These are phyloP conservation scores for Anthophora plumipes DNA, from an alignment of 2,888 invertebrate species.

Conservation along the genomic window DNA sequence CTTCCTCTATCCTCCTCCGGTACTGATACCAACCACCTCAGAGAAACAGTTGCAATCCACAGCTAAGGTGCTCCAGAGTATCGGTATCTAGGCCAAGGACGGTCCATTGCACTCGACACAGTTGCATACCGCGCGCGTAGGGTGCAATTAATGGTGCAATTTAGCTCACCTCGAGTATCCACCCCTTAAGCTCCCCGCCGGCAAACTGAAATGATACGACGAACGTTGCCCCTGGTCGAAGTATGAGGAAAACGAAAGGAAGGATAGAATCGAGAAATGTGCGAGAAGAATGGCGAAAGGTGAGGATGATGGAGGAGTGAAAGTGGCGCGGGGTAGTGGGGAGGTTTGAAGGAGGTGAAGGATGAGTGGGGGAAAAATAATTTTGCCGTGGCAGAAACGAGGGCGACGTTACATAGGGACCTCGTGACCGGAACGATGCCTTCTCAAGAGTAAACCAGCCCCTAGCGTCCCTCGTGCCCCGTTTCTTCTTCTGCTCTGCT, in stretches of 20 bases:
- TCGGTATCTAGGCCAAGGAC: constrained; percentile 75
- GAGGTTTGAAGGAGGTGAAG: no score
- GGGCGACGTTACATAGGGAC: constrained; percentile 54
- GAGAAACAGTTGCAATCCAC: constrained; percentile 14
- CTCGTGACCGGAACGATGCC: constrained; percentile 67
- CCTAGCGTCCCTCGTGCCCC: not conserved
- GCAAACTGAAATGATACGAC: constrained; percentile 48
- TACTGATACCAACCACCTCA: constrained; percentile 7
- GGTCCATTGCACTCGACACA: constrained; percentile 68
- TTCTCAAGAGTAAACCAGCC: constrained; percentile 62
- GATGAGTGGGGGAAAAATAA: constrained; percentile 45
- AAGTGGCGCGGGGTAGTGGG: constrained; percentile 10
- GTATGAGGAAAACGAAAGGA: constrained; percentile 3
- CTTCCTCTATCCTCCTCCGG: no score
- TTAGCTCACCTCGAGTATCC: constrained; percentile 65
- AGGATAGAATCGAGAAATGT: no score
- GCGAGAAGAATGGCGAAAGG: not conserved
- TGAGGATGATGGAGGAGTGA: not conserved
- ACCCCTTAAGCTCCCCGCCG: constrained; percentile 36
- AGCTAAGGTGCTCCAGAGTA: constrained; percentile 50
- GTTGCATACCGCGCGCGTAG: constrained; percentile 66
- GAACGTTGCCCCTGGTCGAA: constrained; percentile 4
- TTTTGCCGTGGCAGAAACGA: constrained; percentile 51
- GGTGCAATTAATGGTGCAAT: constrained; percentile 75
- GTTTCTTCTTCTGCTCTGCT: constrained; percentile 18